Conservation (phyloP, 2,888 invertebrate genomes). For the Drosophila atripex region DNA sequence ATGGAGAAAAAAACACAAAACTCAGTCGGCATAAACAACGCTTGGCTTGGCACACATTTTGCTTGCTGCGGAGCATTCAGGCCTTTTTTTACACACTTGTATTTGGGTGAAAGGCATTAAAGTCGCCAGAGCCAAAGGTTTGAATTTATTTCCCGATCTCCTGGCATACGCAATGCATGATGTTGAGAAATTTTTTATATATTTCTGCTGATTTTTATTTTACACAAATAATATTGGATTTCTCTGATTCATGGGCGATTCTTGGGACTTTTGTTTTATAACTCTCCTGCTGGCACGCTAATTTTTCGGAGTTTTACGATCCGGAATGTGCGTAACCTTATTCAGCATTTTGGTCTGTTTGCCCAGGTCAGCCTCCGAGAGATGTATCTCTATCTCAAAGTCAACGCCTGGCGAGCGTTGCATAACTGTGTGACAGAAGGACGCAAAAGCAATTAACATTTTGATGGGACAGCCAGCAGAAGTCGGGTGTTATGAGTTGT, state of each 20-base stretch:
- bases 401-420: constrained; percentile 33
- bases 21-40: constrained; percentile 46
- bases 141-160: constrained; percentile 20
- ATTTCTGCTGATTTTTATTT: constrained; percentile 45
- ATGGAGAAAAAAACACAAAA: constrained; percentile 6
- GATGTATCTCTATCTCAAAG: constrained; percentile 25
- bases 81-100: constrained; percentile 10
- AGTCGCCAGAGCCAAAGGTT: constrained; percentile 20
- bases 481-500: constrained; percentile 52
- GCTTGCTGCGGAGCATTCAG: constrained; percentile 19
- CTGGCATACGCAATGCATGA: constrained; percentile 13
- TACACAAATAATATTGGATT: constrained; percentile 19
- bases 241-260: constrained; percentile 10
- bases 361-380: not conserved
- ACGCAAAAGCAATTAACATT: constrained; percentile 72
- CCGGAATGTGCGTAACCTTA: constrained; percentile 24
- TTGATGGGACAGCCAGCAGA: constrained; percentile 49
- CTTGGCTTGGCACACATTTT: constrained; percentile 58
- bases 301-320: constrained; percentile 31
- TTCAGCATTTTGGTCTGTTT: constrained; percentile 1
- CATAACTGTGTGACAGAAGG: constrained; percentile 38
- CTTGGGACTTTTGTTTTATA: constrained; percentile 11
- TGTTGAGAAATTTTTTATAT: constrained; percentile 27
- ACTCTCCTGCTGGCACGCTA: constrained; percentile 23
- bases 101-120: constrained; percentile 70